Percentiles rank a stretch among this genome's conserved stretches.
phyloP scores from a whole-genome alignment of 2,797 vertebrate species.

The Sebastes cheni region DNA sequence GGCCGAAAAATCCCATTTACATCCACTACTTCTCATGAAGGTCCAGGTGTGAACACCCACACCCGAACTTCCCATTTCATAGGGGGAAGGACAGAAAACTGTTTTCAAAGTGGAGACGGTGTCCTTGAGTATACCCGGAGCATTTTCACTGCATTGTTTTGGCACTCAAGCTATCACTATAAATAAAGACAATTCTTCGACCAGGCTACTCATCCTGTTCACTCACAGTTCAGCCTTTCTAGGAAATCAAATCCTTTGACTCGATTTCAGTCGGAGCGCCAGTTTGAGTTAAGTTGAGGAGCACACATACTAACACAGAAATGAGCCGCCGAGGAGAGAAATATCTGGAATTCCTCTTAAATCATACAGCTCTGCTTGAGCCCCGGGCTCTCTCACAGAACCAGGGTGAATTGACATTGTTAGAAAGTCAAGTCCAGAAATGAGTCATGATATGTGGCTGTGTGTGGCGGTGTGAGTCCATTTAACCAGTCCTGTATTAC shows the following conservation, averaged over 20 bases:
- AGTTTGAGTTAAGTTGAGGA: slow-evolving; percentile 32
- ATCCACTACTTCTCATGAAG: slow-evolving; percentile 8
- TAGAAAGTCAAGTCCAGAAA: slow-evolving; percentile 66
- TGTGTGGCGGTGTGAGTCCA: slow-evolving; percentile 43
- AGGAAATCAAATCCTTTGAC: slow-evolving; percentile 42
- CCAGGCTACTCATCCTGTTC: neutral
- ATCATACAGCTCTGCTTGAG: slow-evolving; percentile 33
- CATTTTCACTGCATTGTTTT: slow-evolving; percentile 28
- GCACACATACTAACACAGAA: slow-evolving; percentile 40
- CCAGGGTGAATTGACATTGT: slow-evolving; percentile 65
- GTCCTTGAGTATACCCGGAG: slow-evolving; percentile 18
- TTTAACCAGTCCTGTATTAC: slow-evolving; percentile 40
- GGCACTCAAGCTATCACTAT: slow-evolving; percentile 7
- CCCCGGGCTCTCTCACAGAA: slow-evolving; percentile 40
- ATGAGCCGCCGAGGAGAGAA: slow-evolving; percentile 32
- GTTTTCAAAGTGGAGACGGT: slow-evolving; percentile 8
- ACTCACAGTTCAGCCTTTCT: slow-evolving; percentile 12
- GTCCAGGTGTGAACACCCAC: neutral
- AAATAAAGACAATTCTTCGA: slow-evolving; percentile 30
- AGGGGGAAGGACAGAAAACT: neutral
- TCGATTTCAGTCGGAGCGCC: slow-evolving; percentile 38
- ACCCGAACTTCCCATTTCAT: slow-evolving; percentile 16
- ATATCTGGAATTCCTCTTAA: slow-evolving; percentile 55
- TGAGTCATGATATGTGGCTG: slow-evolving; percentile 62
- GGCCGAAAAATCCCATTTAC: neutral